Evolutionary conservation across 2,797 vertebrate species (phyloP).

Genomic region (Eremophila alpestris): DNA sequence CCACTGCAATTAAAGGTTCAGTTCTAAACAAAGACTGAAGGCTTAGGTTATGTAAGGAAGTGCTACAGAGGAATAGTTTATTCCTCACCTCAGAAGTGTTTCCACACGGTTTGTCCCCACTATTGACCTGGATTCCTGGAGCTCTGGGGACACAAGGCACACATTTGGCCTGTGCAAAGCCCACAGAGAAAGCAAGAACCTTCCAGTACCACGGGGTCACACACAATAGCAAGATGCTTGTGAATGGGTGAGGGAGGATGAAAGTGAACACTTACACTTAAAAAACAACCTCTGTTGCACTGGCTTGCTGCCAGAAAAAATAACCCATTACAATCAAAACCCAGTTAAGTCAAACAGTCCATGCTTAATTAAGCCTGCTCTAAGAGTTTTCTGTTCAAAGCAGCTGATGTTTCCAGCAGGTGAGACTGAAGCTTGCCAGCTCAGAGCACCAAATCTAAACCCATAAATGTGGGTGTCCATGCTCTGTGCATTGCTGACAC

Average conservation of each 20-base stretch:
- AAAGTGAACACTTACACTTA: conserved; percentile 28
- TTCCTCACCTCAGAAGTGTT: background rate
- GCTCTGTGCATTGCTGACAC: background rate
- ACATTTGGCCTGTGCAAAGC: background rate
- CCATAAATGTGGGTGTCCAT: background rate
- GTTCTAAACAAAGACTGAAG: background rate
- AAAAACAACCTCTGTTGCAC: conserved; percentile 26
- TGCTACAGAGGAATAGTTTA: background rate
- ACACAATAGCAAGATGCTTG: conserved; percentile 25
- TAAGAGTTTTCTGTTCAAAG: conserved; percentile 61
- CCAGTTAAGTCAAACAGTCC: conserved; percentile 69
- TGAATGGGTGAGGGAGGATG: background rate
- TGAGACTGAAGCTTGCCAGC: conserved; percentile 78
- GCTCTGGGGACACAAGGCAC: background rate
- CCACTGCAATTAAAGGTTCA: background rate
- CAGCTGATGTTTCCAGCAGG: conserved; percentile 72
- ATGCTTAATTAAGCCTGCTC: conserved; percentile 69
- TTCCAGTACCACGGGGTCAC: background rate
- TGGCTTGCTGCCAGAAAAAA: conserved; percentile 72
- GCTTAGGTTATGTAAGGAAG: background rate
- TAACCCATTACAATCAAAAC: conserved; percentile 69
- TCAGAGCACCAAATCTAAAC: conserved; percentile 38
- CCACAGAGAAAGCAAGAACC: background rate
- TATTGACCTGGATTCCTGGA: background rate
- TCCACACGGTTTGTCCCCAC: background rate